phyloP scores from a whole-genome alignment of 1,140 invertebrate genomes.

The Potamilus streckersoni region DNA sequence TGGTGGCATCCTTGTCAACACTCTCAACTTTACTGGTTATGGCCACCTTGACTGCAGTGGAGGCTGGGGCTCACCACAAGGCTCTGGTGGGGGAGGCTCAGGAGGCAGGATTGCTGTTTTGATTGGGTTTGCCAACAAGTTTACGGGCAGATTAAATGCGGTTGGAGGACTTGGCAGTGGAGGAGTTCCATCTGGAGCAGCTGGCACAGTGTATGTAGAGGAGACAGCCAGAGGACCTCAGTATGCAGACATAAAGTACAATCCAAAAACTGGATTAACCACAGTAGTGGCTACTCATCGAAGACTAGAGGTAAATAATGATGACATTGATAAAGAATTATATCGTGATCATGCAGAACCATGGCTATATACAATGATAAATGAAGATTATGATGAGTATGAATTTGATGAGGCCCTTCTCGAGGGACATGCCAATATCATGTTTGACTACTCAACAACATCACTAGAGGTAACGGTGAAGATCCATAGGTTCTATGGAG shows the following conservation, averaged over 20 bases:
- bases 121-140: conserved; percentile 49
- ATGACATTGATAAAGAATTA: conserved; percentile 43
- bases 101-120: conserved; percentile 51
- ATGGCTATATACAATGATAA: conserved; percentile 52
- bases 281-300: conserved; percentile 35
- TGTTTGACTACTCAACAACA: conserved; percentile 48
- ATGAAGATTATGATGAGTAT: conserved; percentile 44
- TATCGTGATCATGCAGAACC: conserved; percentile 48
- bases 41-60: conserved; percentile 51
- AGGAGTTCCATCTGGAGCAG: conserved; percentile 41
- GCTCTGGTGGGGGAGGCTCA: conserved; percentile 45
- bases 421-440: conserved; percentile 48
- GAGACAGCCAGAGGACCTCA: conserved; percentile 54
- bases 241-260: conserved; percentile 58
- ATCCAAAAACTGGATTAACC: conserved; percentile 32
- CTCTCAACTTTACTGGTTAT: conserved; percentile 57
- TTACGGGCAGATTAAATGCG: conserved; percentile 43
- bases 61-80: conserved; percentile 29
- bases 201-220: conserved; percentile 54
- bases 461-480: conserved; percentile 35
- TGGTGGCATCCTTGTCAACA: conserved; percentile 47
- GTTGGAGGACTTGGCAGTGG: conserved; percentile 45
- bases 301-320: conserved; percentile 49
- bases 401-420: conserved; percentile 54
- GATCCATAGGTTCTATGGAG: conserved; percentile 49